These are phyloP conservation scores for Drosophila peninsularis DNA, from an alignment of 2,888 invertebrate genomes.

Conservation along the genomic window DNA sequence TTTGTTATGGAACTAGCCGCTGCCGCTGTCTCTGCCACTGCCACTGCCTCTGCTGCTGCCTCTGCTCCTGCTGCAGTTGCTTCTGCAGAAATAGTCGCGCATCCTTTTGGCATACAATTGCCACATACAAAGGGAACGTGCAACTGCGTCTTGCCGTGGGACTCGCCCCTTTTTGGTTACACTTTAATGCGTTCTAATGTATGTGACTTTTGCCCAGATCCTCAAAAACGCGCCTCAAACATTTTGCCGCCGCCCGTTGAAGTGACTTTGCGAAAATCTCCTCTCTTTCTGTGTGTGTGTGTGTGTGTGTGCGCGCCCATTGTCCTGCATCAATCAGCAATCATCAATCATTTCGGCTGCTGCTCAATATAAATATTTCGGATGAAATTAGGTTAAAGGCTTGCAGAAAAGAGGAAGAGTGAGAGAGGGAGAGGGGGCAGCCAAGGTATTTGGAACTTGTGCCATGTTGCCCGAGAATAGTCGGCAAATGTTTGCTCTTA, in stretches of 20 bases:
- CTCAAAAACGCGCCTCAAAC: conserved; percentile 53
- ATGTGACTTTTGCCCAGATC: conserved; percentile 80
- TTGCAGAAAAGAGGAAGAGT: conserved; percentile 29
- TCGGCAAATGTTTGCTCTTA: conserved; percentile 34
- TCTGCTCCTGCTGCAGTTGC: conserved; percentile 15
- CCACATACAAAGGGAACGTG: conserved; percentile 53
- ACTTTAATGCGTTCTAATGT: conserved; percentile 82
- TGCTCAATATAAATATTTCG: conserved; percentile 77
- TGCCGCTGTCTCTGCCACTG: conserved; percentile 8
- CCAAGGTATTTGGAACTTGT: conserved; percentile 37
- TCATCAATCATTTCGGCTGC: conserved; percentile 69
- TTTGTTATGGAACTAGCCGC: conserved; percentile 67
- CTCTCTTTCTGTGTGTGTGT: background rate
- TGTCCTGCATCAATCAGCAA: conserved; percentile 63
- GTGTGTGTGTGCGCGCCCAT: conserved; percentile 30
- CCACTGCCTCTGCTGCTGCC: conserved; percentile 7
- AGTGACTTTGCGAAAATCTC: conserved; percentile 72
- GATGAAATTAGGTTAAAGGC: conserved; percentile 79
- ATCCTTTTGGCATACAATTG: conserved; percentile 33
- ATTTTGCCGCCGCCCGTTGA: conserved; percentile 51
- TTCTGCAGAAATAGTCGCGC: conserved; percentile 39
- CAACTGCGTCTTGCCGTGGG: conserved; percentile 27
- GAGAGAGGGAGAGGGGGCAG: background rate
- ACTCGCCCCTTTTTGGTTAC: conserved; percentile 78
- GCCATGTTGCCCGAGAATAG: conserved; percentile 62